phyloP scores from a whole-genome alignment of 2,113 vertebrate species.

The Sapajus apella region DNA sequence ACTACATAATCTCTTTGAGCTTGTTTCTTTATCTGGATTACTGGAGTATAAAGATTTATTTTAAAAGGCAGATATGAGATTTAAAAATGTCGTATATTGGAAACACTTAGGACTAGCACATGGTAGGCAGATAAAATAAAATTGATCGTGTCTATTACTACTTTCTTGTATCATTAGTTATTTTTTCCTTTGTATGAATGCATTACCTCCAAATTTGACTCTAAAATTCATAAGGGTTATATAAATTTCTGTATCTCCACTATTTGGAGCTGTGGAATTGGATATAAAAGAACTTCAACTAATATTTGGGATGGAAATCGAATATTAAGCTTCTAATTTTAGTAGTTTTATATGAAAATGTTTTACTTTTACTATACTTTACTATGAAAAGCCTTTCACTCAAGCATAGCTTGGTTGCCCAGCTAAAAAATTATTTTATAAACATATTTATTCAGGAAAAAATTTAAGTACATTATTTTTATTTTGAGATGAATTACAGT shows the following conservation, averaged over 20 bases:
- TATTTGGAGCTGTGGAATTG: neutral
- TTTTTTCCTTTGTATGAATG: neutral
- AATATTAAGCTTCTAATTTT: conserved; percentile 20
- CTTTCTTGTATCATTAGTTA: neutral
- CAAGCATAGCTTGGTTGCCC: neutral
- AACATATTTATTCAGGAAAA: conserved; percentile 17
- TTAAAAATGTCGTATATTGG: neutral
- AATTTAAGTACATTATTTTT: conserved; percentile 35
- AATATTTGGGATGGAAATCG: neutral
- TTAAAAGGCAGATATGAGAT: neutral
- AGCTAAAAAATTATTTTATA: conserved; percentile 34
- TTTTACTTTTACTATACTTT: neutral
- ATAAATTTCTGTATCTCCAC: neutral
- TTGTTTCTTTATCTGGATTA: neutral
- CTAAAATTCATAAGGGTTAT: neutral
- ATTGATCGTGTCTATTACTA: neutral
- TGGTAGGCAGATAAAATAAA: neutral
- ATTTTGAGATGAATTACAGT: conserved; percentile 12
- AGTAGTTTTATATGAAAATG: neutral
- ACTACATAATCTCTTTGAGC: neutral
- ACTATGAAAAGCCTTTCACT: neutral
- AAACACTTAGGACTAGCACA: neutral
- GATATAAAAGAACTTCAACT: neutral
- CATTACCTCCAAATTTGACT: neutral
- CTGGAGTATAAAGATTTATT: neutral